phyloP scores from a whole-genome alignment of 2,113 vertebrate species.

The Oncorhynchus masou region DNA sequence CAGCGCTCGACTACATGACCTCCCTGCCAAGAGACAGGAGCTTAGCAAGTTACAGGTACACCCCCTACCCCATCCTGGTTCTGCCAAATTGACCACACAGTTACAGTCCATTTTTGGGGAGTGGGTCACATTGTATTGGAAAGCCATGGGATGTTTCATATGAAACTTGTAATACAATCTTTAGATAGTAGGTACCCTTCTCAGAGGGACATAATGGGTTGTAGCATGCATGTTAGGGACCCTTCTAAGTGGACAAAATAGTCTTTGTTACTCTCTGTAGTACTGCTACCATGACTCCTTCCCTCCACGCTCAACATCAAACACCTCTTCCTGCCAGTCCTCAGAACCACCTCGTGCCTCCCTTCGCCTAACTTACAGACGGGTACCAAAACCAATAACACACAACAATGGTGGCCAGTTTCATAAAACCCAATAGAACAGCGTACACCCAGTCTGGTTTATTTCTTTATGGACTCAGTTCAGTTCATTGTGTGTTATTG shows the following conservation, averaged over 20 bases:
- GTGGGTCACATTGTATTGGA: background rate
- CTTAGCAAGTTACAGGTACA: constrained; percentile 93
- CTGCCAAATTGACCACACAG: background rate
- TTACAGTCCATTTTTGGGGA: background rate
- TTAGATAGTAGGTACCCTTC: no score
- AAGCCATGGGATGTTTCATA: background rate
- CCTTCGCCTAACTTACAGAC: background rate
- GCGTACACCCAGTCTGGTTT: background rate
- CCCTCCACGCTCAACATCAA: background rate
- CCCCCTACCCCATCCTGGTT: background rate
- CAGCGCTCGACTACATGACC: constrained; percentile 85
- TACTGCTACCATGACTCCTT: background rate
- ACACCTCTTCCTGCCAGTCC: background rate
- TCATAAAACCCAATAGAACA: background rate
- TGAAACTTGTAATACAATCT: background rate
- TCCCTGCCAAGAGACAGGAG: constrained; percentile 88
- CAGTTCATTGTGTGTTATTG: background rate
- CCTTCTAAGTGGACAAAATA: background rate
- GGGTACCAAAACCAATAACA: background rate
- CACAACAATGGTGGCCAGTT: background rate
- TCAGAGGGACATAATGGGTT: no score
- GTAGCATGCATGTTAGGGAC: background rate
- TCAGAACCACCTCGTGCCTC: background rate
- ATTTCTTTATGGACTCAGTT: background rate
- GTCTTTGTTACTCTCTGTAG: background rate